Evolutionary conservation across 1,140 invertebrate species (phyloP).

Genomic region (Campodea augens): DNA sequence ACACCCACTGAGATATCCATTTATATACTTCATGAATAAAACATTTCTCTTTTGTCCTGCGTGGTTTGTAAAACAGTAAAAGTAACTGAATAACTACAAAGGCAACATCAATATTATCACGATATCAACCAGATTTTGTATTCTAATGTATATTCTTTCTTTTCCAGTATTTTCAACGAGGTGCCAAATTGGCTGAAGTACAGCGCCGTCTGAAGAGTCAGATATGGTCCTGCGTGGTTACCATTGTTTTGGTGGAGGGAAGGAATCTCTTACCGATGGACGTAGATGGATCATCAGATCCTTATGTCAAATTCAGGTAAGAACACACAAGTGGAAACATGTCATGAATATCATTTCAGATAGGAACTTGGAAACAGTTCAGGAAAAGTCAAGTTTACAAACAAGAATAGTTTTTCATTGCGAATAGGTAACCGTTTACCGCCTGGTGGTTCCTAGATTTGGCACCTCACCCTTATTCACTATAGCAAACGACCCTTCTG

Average conservation of each 20-base stretch:
- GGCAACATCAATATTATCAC: no score
- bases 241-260: slow-evolving; percentile 86
- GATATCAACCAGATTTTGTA: no score
- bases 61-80: no score
- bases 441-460: background rate
- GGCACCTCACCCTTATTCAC: background rate
- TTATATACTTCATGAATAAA: no score
- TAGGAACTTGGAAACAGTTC: background rate
- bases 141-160: no score
- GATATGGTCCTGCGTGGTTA: slow-evolving; percentile 89
- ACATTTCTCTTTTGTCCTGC: no score
- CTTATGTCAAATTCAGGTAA: slow-evolving; percentile 91
- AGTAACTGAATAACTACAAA: no score
- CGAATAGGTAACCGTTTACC: background rate
- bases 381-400: background rate
- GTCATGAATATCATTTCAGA: background rate
- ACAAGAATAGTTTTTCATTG: background rate
- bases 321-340: slow-evolving; percentile 5
- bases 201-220: slow-evolving; percentile 68
- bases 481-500: background rate
- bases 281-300: slow-evolving; percentile 76
- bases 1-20: no score
- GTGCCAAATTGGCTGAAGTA: slow-evolving; percentile 49
- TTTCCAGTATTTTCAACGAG: slow-evolving; percentile 60
- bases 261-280: slow-evolving; percentile 76